Evolutionary conservation across 2,113 vertebrate genomes (phyloP), one percentile per base, ranked within the genome.

Genomic region (Leptosomus discolor): DNA sequence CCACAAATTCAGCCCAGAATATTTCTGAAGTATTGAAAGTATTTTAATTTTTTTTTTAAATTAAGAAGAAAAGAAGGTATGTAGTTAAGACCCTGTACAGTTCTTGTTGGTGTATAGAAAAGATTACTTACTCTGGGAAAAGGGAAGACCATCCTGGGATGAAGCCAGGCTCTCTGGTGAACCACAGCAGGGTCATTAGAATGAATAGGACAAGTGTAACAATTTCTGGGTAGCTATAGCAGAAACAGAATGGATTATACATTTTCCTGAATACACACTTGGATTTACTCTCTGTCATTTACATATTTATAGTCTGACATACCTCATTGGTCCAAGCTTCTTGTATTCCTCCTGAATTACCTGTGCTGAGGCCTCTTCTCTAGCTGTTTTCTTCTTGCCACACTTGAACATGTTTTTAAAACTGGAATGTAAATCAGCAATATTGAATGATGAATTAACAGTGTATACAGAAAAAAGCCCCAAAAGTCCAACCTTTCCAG

Each of bases 141-240:
- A 99, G 97, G 19, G 95, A 97, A 37, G 96, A 97, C 99, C 99
- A 99, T 29, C 99, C 99, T 58, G 99, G 96, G 74, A 99, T 50
- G 96, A 99, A 99, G 26, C 99, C 99, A 76, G 99, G 99, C 17
- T 99, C 97, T 96, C 99, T 98, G 78, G 97, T 99, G 94, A 99
- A 98, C 99, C 99, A 99, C 32, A 99, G 94, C 65, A 99, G 34
- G 39, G 99, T 98, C 99, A 99, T 99, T 27, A 98, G 6, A 74
- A 98, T 20, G 95, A 99, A 99, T 23, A 99, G 95, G 18, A 98
- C 50, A 82, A 98, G 90, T 15, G 99, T 99, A 80, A 99, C 93
- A 36, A 98, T 97, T 98, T 99, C 99, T 97, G 99, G 99, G 88
- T 96, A 98, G 86, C 99, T 99, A 91, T 7, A 93, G 63, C 61